Evolutionary conservation across 1,140 invertebrate species (phyloP), one percentile per base, ranked within the genome.

Genomic region (Euborellia annulipes): DNA sequence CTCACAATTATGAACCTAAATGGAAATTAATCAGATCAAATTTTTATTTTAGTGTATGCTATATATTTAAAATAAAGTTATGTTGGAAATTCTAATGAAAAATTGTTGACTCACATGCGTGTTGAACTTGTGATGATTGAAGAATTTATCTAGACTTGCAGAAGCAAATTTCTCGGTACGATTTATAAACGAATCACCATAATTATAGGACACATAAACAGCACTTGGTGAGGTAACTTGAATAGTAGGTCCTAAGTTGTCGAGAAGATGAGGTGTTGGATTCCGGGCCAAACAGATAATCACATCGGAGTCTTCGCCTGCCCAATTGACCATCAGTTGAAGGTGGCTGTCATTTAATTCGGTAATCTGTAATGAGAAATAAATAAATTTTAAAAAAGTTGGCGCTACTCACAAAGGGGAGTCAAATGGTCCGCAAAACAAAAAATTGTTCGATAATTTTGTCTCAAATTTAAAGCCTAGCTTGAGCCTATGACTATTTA

Each of bases 271-370:
- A 20, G 62, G 62, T 51, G 65, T 65, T 19, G 47, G 49, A 57
- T 86, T 79, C 56, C 78, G 69, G 2, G 86, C 84, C 40, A 91
- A 63, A 53, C 85, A 90, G 45, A 91, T 79, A 47, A 92, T 84
- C 9, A 90, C 83, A 62, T 85, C 75, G 36, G 82, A 85, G 16
- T 75, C 76, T 58, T 84, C 78, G 19, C 86, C 85, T 21, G 86
- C 83, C 87, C 88, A 91, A 63, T 89, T 81, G 1, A 91, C 85
- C 70, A 89, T 82, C 52, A 92, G 62, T 57, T 87, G 84, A 52
- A 84, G 82, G 61, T 91, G 86, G 42, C 75, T 79, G 61, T 89
- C 85, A 65, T 87, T 85, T 8, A 91, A 64, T 37, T 70, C 60
- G 45, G 73, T 78, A 30, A 77, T 69, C 80, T 83, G 62, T 6